phyloP scores from a whole-genome alignment of 2,113 vertebrate species.

The Phyllostomus discolor region DNA sequence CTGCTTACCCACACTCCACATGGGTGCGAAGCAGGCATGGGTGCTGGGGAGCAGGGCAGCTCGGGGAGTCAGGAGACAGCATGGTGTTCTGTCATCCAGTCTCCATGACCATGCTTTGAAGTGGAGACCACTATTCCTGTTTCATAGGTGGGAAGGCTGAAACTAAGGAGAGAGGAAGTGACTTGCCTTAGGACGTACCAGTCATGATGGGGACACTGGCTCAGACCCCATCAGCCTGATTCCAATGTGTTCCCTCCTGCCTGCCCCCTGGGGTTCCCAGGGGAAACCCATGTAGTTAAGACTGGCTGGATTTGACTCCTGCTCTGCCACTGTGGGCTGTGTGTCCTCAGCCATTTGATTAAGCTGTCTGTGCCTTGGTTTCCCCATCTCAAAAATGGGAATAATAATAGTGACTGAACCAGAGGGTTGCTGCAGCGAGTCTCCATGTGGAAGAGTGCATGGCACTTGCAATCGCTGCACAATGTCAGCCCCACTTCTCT shows the following conservation, averaged over 20 bases:
- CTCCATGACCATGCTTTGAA: background rate
- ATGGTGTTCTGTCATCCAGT: background rate
- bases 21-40: background rate
- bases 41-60: too few species aligned
- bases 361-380: background rate
- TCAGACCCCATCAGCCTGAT: background rate
- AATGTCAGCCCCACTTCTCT: background rate
- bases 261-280: too few species aligned
- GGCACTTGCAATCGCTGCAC: rapidly evolving
- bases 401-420: rapidly evolving
- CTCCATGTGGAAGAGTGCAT: too few species aligned
- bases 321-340: background rate
- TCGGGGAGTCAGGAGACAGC: background rate
- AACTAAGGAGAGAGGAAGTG: background rate
- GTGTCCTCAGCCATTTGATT: background rate
- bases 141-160: background rate
- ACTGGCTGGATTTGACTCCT: background rate
- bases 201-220: rapidly evolving
- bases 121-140: background rate
- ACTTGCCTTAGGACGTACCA: background rate
- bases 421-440: too few species aligned
- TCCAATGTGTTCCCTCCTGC: rapidly evolving
- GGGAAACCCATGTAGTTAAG: too few species aligned
- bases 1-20: too few species aligned
- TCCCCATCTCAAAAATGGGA: background rate